Evolutionary conservation across 2,888 invertebrate species (phyloP), one percentile per base, ranked within the genome.

Genomic region (Phyllotreta striolata): DNA sequence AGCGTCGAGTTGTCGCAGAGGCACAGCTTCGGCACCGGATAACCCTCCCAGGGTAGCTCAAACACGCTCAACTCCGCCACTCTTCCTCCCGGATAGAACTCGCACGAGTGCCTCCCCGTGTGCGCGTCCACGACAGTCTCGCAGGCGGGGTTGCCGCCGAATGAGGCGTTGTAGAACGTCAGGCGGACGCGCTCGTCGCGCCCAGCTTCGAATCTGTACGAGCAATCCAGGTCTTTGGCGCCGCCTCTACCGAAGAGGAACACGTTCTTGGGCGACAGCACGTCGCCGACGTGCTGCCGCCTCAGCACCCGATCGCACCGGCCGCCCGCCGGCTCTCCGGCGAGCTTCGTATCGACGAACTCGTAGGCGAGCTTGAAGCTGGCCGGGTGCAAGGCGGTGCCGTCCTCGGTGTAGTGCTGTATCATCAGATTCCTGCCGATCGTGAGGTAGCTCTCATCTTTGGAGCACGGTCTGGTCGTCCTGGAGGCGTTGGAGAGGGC

Each of bases 181-280:
- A 92, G 81, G 12, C 86, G 83, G 4, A 92, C 87, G 54, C 89
- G 84, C 73, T 89, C 90, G 34, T 87, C 87, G 4, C 62, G 56
- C 34, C 76, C 77, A 0, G 85, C 81, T 66, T 76, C 74, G 59
- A 76, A 85, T 63, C 93, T 86, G 78, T 91, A 93, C 58, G 90
- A 85, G 78, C 93, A 94, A 62, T 91, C 90, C 60, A 93, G 80
- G 69, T 89, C 89, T 66, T 85, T 86, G 38, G 91, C 88, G 4
- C 95, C 94, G 0, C 95, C 94, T 46, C 94, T 85, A 0, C 94
- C 95, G 78, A 89, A 94, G 74, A 94, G 86, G 77, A 94, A 89
- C 1, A 92, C 90, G 79, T 93, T 93, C 10, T 88, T 79, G 0
- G 90, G 89, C 1, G 89, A 88, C 57, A 84, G 85, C 35, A 91